Evolutionary conservation across 2,113 vertebrate species (phyloP), one percentile per base, ranked within the genome.

Genomic region (Rhea pennata): DNA sequence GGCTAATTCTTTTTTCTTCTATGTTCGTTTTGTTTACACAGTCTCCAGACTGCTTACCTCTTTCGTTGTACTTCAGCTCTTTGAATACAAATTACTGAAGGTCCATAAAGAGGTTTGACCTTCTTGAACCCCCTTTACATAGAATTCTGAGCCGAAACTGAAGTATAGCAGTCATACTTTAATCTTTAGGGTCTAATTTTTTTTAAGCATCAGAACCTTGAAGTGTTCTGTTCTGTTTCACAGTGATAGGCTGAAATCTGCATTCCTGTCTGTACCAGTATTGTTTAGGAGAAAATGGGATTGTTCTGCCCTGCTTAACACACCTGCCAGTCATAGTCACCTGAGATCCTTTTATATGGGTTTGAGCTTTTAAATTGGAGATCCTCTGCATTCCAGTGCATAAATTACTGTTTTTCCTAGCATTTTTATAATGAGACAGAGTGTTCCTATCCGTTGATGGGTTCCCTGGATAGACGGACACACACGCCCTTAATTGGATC

Each of bases 371-470:
- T 26, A 40, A 20, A 9, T 36, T 5, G 15, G 59, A 67, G 36
- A 36, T 36, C 36, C 36, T 21, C 81, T 82, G 66, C 36, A 33
- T 29, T 62, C 24, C 10, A 7, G 29, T 24, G 39, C 16, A 20
- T n/a, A 29, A 5, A 0, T 1, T 13, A 4, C 8, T 12, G 0
- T 23, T 23, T 91, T 83, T 12, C n/a, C 24, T 27, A 23, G 46
- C 19, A 13, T 51, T 39, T 44, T 53, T 53, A 2, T 26, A 31
- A 5, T 46, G 29, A 16, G 29, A 58, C 56, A 58, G 54, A 58
- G 56, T 58, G 33, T 31, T 58, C 29, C 15, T 19, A 10, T 33
- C 56, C 29, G 19, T 58, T 58, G 56, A 19, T 58, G 31, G 56
- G 46, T 48, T 17, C 46, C 29, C 15, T 58, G 29, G 56, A 58